Evolutionary conservation across 2,888 invertebrate genomes (phyloP).

Genomic region (Seladonia tumulorum): DNA sequence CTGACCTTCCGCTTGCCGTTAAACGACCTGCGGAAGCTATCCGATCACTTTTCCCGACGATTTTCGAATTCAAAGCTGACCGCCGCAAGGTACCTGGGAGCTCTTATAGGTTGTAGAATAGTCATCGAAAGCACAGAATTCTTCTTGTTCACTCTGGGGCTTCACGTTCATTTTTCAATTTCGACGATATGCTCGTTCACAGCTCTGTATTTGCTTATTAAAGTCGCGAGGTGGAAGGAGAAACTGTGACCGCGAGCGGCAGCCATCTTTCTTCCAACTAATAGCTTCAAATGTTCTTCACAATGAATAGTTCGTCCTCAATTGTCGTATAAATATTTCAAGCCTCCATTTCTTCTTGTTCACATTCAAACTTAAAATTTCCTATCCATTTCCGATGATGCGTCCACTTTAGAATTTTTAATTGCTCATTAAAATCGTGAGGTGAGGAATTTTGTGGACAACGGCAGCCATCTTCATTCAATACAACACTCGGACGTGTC

Average conservation of each 20-base stretch:
- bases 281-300: too few species aligned
- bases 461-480: neutral
- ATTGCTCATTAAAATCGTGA: neutral
- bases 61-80: neutral
- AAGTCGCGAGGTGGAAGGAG: neutral
- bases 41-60: neutral
- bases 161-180: neutral
- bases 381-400: too few species aligned
- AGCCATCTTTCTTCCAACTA: neutral
- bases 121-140: neutral
- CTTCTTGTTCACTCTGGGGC: neutral
- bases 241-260: neutral
- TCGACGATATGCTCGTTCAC: neutral
- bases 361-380: too few species aligned
- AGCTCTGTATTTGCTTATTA: neutral
- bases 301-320: too few species aligned
- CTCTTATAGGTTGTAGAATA: neutral
- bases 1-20: slow-evolving; percentile 27
- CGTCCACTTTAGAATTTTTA: too few species aligned
- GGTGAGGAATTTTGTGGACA: neutral
- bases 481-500: neutral
- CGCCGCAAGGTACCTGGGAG: neutral
- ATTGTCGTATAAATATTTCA: too few species aligned
- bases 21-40: slow-evolving; percentile 1
- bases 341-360: too few species aligned